phyloP scores from a whole-genome alignment of 2,797 vertebrate species.

The Enteromius thamalakanensis region DNA sequence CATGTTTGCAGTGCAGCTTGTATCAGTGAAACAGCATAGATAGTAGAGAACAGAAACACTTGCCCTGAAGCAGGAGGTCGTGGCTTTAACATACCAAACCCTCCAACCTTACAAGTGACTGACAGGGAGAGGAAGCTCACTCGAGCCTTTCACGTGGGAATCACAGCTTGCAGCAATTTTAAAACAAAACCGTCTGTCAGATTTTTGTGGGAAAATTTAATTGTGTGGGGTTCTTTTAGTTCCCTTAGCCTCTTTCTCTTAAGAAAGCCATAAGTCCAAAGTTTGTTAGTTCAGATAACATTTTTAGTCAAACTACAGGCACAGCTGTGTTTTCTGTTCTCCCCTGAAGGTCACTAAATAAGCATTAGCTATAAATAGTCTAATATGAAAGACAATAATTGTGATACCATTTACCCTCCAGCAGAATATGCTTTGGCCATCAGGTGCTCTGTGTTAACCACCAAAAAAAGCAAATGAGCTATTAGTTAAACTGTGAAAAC shows the following conservation, averaged over 20 bases:
- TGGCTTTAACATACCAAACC: slow-evolving; percentile 85
- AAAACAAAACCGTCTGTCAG: slow-evolving; percentile 81
- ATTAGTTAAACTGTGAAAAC: slow-evolving; percentile 14
- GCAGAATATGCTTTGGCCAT: slow-evolving; percentile 38
- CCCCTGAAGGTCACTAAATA: slow-evolving; percentile 73
- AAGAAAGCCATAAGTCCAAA: slow-evolving; percentile 83
- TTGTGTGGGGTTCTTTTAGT: slow-evolving; percentile 79
- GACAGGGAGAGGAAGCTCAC: slow-evolving; percentile 88
- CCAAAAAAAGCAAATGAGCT: slow-evolving; percentile 1
- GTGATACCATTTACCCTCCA: slow-evolving; percentile 55
- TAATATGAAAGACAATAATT: slow-evolving; percentile 65
- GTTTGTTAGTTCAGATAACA: slow-evolving; percentile 84
- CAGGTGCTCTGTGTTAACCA: slow-evolving; percentile 31
- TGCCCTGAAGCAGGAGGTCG: slow-evolving; percentile 84
- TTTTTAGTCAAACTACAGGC: slow-evolving; percentile 84
- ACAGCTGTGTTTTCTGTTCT: slow-evolving; percentile 85
- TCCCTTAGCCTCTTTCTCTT: slow-evolving; percentile 75
- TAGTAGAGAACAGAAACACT: slow-evolving; percentile 84
- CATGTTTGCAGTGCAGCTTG: slow-evolving; percentile 86
- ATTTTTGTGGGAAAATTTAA: slow-evolving; percentile 91
- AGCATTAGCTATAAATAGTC: slow-evolving; percentile 77
- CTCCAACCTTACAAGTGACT: slow-evolving; percentile 85
- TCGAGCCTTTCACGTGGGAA: slow-evolving; percentile 96
- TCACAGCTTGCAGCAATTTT: slow-evolving; percentile 89
- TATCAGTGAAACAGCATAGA: slow-evolving; percentile 83